Evolutionary conservation across 2,888 invertebrate genomes (phyloP), one percentile per base, ranked within the genome.

Genomic region (Schizotus pectinicornis): DNA sequence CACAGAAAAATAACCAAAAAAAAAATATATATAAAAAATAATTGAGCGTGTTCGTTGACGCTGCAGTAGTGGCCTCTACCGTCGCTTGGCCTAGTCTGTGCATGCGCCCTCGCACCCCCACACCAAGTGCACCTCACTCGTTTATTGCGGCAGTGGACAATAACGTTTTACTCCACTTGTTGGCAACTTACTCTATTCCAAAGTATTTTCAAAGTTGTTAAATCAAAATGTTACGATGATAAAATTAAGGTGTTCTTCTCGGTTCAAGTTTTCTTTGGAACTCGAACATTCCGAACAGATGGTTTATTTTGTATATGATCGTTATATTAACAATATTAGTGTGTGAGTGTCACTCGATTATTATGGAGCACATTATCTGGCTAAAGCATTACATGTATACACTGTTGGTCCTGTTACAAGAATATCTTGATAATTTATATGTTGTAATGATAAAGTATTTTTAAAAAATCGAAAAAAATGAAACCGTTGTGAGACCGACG

Each of bases 331-430:
- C 41, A 42, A 48, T 13, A 61, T 61, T 50, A 54, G 51, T 63
- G 69, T 72, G 68, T 71, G 69, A 62, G 69, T 76, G 74, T 77
- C 77, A 77, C 75, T 77, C 71, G 73, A 77, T 73, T 75, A 72
- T 72, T 72, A 74, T 77, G 79, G 78, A 80, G 80, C 79, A 80
- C 80, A 80, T 80, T 80, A 80, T 80, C 79, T 72, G 78, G 79
- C 78, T 77, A 75, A 71, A 76, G 75, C 78, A 79, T 79, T 80
- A 76, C 79, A 76, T 79, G 79, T 79, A 79, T 79, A 79, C 78
- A 79, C 79, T 80, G 79, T 79, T 80, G 79, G 79, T 79, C 77
- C 80, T 79, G 79, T 79, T 80, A 79, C 78, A 77, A 78, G 71
- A 77, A 77, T 75, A 78, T 77, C 75, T 77, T 76, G 67, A 77